phyloP scores from a whole-genome alignment of 2,888 invertebrate species.

The Boloria selene region DNA sequence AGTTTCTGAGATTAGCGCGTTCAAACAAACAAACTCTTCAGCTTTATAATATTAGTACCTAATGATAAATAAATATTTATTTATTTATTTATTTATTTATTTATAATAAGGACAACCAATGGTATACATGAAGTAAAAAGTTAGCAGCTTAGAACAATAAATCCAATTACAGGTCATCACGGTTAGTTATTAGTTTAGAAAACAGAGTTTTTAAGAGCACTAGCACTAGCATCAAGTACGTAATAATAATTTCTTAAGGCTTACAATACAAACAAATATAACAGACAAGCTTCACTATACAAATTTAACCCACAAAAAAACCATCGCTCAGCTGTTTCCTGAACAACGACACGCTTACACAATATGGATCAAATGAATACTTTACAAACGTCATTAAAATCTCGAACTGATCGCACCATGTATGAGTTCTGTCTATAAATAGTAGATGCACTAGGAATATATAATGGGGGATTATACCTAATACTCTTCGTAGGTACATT shows the following conservation, averaged over 20 bases:
- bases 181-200: not conserved
- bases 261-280: not conserved
- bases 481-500: not conserved
- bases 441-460: slow-evolving; percentile 1
- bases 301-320: not conserved
- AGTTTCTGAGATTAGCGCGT: too few species aligned
- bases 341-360: not conserved
- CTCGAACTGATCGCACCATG: not conserved
- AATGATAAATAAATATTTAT: too few species aligned
- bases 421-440: not conserved
- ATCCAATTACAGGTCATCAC: not conserved
- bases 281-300: not conserved
- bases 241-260: slow-evolving; percentile 1
- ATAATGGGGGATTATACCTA: slow-evolving; percentile 4
- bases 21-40: too few species aligned
- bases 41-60: too few species aligned
- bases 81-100: too few species aligned
- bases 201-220: slow-evolving; percentile 1
- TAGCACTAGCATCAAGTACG: not conserved
- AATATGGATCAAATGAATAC: slow-evolving; percentile 1
- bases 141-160: too few species aligned
- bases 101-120: too few species aligned
- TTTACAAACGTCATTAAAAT: not conserved
- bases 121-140: too few species aligned
- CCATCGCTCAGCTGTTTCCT: slow-evolving; percentile 1